Evolutionary conservation across 2,797 vertebrate genomes (phyloP), one percentile per base, ranked within the genome.

Genomic region (Staurois parvus): DNA sequence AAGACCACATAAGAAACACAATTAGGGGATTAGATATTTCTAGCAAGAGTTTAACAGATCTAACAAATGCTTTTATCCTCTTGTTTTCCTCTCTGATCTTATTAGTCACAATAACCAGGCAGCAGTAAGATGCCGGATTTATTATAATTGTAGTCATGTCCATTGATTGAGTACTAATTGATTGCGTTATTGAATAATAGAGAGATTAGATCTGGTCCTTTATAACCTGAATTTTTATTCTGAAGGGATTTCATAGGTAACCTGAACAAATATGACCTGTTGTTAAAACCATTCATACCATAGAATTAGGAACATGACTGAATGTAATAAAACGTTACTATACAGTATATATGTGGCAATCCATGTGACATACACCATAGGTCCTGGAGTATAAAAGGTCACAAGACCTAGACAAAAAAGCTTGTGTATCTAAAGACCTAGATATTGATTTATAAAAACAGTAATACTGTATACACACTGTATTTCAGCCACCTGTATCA

Each of bases 1-100:
- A 12, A 45, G 42, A 11, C 34, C 34, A 37, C 42, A 45, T 45
- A 11, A 45, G 42, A 45, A 2, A 2, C 26, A 73, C 78, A 86
- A 15, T 74, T 48, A 85, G 70, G 82, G 77, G 85, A 91, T 87
- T 85, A 80, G 0, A 78, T 75, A 56, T 72, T 32, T 34, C 19
- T 30, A 40, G 13, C 69, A 86, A 1, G 28, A 79, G 59, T 87
- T 88, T 85, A 82, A 21, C 62, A 79, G 52, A 32, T 29, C 29
- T 66, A 37, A 37, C 37, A 37, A 42, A 79, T n/a, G n/a, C 29
- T 42, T 42, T 42, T 68, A 68, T n/a, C 19, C 29, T 40, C n/a
- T 68, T 21, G 69, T 37, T 37, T 37, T 37, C 37, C 37, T 37
- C 37, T 37, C 37, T 37, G 9, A 37, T 37, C 37, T 37, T 37